Evolutionary conservation across 1,140 invertebrate species (phyloP), one percentile per base, ranked within the genome.

Genomic region (Propsilocerus akamusi): DNA sequence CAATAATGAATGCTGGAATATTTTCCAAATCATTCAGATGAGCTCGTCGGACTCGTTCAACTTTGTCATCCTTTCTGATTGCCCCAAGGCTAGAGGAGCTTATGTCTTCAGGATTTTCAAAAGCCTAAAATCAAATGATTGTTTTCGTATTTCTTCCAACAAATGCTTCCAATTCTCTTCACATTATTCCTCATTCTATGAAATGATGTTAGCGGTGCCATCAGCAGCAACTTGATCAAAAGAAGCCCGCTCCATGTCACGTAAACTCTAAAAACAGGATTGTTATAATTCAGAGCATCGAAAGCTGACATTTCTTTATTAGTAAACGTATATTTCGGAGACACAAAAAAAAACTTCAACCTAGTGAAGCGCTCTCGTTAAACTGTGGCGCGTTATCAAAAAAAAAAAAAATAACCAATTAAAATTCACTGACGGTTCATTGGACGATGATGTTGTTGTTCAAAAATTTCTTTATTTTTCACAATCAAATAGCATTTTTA

Each of bases 11-110:
- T 5, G 75, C 67, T 8, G 76, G 57, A 50, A 82, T 70, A 54
- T 81, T 83, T 59, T 83, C 80, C 48, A 83, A 54, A 57, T 83
- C 80, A 56, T 83, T 83, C 48, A 70, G 62, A 58, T 83, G 81
- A 12, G 76, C 75, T 55, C 34, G 12, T 17, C 34, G 12, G 14
- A 17, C 17, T 17, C 34, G 17, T 20, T 41, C 34, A 20, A 41
- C 34, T 20, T 41, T 20, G 10, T 41, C 34, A 17, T 41, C 14
- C 4, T 20, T 17, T 41, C 22, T 41, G 2, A 41, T 20, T 41
- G 17, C 34, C 5, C 17, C n/a, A n/a, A n/a, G n/a, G n/a, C n/a
- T n/a, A n/a, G n/a, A n/a, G n/a, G 22, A 41, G 2, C n/a, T n/a
- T n/a, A 41, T 20, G 22, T 41, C 34, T 41, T 41, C 34, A 4